Conservation (phyloP, 1,140 invertebrate genomes). For the Myzus persicae region DNA sequence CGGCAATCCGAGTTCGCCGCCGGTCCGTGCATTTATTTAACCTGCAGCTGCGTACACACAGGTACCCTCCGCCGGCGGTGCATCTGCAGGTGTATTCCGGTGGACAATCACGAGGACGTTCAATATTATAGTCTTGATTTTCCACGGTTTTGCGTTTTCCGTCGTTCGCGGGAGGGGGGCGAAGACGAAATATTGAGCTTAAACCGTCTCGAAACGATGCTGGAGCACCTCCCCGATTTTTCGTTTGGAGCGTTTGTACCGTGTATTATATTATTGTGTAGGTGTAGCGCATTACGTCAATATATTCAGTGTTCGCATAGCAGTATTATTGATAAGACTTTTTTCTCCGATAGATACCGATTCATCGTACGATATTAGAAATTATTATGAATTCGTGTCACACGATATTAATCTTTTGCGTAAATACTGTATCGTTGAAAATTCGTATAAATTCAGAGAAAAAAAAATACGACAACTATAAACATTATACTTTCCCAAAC, state of each 20-base stretch:
- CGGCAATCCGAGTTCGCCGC: not conserved
- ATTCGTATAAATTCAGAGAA: not conserved
- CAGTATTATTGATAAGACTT: not conserved
- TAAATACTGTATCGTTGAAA: not conserved
- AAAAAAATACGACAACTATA: not conserved
- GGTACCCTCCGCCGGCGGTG: too few species aligned
- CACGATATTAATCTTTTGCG: not conserved
- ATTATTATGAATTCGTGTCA: too few species aligned
- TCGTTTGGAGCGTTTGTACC: too few species aligned
- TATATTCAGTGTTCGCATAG: too few species aligned
- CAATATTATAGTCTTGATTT: not conserved
- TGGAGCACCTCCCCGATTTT: too few species aligned
- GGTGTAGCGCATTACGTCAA: too few species aligned
- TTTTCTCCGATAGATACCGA: not conserved
- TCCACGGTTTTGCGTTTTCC: not conserved
- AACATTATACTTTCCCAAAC: not conserved
- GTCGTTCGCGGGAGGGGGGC: too few species aligned
- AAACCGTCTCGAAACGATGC: not conserved
- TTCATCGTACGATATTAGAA: not conserved
- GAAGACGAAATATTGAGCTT: not conserved
- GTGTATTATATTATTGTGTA: too few species aligned
- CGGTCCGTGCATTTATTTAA: not conserved
- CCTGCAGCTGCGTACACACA: not conserved
- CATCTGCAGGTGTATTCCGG: not conserved
- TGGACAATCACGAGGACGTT: not conserved